Percentiles rank a stretch among this genome's conserved stretches.
Conservation (phyloP, 2,888 invertebrate genomes). For the Cyclophora punctaria region DNA sequence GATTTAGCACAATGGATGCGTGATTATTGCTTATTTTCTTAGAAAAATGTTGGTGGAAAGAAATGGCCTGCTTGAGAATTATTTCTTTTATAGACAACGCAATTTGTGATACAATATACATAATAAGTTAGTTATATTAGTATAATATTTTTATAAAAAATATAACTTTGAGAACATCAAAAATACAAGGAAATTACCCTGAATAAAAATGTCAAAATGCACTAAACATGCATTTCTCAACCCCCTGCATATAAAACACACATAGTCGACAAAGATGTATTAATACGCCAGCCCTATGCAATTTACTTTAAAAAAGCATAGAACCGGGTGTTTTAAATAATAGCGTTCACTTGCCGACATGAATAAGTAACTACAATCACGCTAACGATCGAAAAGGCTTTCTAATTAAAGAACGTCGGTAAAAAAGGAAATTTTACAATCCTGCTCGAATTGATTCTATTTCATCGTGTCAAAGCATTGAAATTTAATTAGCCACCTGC, state of each 20-base stretch:
- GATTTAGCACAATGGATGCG: constrained; percentile 18
- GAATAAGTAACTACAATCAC: constrained; percentile 32
- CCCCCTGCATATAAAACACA: constrained; percentile 9
- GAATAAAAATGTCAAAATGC: no score
- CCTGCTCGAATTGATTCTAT: constrained; percentile 26
- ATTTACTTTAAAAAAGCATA: constrained; percentile 24
- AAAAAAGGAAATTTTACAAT: constrained; percentile 27
- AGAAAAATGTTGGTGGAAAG: background rate
- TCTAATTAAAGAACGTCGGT: constrained; percentile 33
- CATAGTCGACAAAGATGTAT: constrained; percentile 31
- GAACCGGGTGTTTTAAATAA: constrained; percentile 20
- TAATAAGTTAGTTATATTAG: no score
- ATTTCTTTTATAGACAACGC: no score
- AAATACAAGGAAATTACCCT: no score
- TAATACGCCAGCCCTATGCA: constrained; percentile 28
- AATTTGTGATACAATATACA: no score
- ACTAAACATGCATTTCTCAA: no score
- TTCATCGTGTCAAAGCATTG: constrained; percentile 42
- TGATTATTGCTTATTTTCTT: constrained; percentile 4
- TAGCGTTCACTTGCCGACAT: constrained; percentile 19
- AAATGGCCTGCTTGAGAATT: no score
- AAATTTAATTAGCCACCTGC: constrained; percentile 64
- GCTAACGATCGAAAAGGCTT: constrained; percentile 27
- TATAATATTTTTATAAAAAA: no score
- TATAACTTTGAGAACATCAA: no score